Evolutionary conservation across 1,140 invertebrate genomes (phyloP), one percentile per base, ranked within the genome.

Genomic region (Anastrepha obliqua): DNA sequence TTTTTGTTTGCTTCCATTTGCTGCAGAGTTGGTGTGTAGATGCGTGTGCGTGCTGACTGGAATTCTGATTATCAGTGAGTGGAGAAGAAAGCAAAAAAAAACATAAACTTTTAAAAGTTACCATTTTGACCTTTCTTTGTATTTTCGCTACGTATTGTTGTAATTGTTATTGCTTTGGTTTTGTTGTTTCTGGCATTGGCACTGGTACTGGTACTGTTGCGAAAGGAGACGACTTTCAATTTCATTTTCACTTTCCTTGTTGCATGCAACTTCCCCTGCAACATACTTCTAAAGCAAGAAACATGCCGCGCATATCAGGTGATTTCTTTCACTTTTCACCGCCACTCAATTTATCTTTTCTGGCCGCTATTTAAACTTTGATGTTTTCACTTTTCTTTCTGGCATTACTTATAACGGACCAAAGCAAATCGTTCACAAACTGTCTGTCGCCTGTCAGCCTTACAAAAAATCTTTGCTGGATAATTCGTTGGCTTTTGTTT

Each of bases 371-470:
- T 81, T 29, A 11, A 58, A 55, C 74, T 51, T 81, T 81, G 74
- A 81, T 81, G 74, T 81, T 81, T 81, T 81, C 74, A 81, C 74
- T 81, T 81, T 81, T 81, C 74, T 81, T 81, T 67, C 64, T 67
- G 64, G 64, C 7, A 20, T 55, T 55, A 55, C 6, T 55, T 55
- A 29, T 70, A 44, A 29, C 42, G 67, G 20, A 42, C 47, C 74
- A 81, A 29, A 81, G 64, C 64, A 39, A 67, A 29, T 81, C 74
- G 74, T 81, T 58, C 47, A 55, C 74, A 81, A 55, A 3, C 64
- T 47, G 74, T 81, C 74, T 81, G 74, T 55, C 74, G 44, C 74
- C 74, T 29, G 47, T 81, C 74, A 81, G 47, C 74, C 74, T 55
- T 51, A 9, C 6, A 81, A 67, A 29, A 67, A 29, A 67, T 67